Conservation (phyloP, 2,797 vertebrate genomes). For the Trematomus bernacchii region DNA sequence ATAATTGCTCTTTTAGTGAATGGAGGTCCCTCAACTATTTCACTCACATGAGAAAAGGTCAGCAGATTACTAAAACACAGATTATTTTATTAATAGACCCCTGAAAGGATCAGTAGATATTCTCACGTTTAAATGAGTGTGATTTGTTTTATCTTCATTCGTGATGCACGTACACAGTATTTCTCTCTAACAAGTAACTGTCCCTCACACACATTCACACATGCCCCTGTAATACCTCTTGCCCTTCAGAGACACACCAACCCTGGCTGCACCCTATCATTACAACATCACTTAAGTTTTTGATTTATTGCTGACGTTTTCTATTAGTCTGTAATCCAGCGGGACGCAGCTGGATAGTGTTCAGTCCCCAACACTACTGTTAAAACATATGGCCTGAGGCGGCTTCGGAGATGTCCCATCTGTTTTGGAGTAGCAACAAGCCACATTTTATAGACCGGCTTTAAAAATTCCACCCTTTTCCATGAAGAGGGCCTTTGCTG, state of each 20-base stretch:
- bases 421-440: slow-evolving; percentile 71
- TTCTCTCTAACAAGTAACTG: slow-evolving; percentile 3
- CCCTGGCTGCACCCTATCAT: slow-evolving; percentile 51
- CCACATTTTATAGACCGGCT: slow-evolving; percentile 74
- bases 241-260: slow-evolving; percentile 31
- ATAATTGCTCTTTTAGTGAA: slow-evolving; percentile 20
- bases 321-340: slow-evolving; percentile 74
- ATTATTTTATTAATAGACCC: background rate
- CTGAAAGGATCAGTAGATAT: background rate
- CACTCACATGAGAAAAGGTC: background rate
- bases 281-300: slow-evolving; percentile 61
- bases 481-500: slow-evolving; percentile 61
- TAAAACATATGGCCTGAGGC: slow-evolving; percentile 69
- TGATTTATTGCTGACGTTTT: slow-evolving; percentile 69
- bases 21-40: background rate
- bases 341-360: slow-evolving; percentile 65
- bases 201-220: slow-evolving; percentile 9
- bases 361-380: slow-evolving; percentile 51
- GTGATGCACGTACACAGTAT: background rate
- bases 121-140: background rate
- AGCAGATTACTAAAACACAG: background rate
- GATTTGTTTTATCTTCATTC: background rate
- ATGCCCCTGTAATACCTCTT: slow-evolving; percentile 38
- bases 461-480: slow-evolving; percentile 69
- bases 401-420: slow-evolving; percentile 71